Percentiles rank a stretch among this genome's conserved stretches.
phyloP scores from a whole-genome alignment of 2,888 invertebrate species.

The Caenorhabditis sp. region DNA sequence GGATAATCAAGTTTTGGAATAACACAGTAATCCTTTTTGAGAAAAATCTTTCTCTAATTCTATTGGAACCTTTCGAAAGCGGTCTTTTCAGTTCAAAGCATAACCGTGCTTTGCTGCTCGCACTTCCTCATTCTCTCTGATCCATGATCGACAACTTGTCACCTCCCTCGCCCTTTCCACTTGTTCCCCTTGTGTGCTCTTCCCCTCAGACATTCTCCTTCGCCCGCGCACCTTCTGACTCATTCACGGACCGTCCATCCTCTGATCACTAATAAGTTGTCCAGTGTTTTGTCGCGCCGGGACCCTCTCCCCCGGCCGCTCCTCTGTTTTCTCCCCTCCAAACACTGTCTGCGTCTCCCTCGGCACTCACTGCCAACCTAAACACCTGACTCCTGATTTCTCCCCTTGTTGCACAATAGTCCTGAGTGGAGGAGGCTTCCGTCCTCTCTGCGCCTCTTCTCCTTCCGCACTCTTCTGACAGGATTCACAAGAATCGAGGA shows the following conservation, averaged over 20 bases:
- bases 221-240: background rate
- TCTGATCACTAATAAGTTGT: slow-evolving; percentile 40
- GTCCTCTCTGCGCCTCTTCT: slow-evolving; percentile 16
- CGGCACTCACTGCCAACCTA: slow-evolving; percentile 32
- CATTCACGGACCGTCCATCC: background rate
- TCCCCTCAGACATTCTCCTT: background rate
- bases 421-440: slow-evolving; percentile 36
- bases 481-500: slow-evolving; percentile 30
- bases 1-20: too few species aligned
- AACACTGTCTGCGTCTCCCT: slow-evolving; percentile 31
- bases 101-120: too few species aligned
- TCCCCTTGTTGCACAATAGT: slow-evolving; percentile 45
- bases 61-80: too few species aligned
- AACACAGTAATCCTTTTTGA: too few species aligned
- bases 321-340: slow-evolving; percentile 13
- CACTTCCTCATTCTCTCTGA: background rate
- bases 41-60: too few species aligned
- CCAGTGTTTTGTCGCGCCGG: slow-evolving; percentile 13
- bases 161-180: background rate
- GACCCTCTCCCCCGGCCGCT: slow-evolving; percentile 13
- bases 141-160: background rate
- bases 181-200: slow-evolving; percentile 7
- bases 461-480: slow-evolving; percentile 6
- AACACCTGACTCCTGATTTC: slow-evolving; percentile 41
- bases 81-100: too few species aligned